These are phyloP conservation scores for Anser brachyrhynchus DNA, from an alignment of 2,113 vertebrate species.

Conservation along the genomic window DNA sequence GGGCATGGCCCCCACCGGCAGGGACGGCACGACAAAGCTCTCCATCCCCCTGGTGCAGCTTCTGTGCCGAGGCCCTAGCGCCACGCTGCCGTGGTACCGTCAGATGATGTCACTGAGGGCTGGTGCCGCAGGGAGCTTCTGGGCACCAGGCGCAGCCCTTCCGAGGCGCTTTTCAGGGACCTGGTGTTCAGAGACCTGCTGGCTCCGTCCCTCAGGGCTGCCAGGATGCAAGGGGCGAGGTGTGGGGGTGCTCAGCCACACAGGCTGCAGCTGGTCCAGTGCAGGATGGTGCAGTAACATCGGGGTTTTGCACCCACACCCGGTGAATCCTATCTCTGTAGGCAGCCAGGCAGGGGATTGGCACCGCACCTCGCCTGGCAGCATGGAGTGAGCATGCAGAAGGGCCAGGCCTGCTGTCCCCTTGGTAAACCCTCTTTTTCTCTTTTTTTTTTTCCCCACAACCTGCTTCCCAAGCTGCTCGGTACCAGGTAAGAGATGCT, in stretches of 20 bases:
- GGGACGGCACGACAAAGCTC: slow-evolving; percentile 27
- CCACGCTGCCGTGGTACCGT: background rate
- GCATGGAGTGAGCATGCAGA: background rate
- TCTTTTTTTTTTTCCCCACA: slow-evolving; percentile 65
- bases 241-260: background rate
- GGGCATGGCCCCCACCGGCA: background rate
- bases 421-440: slow-evolving; percentile 30
- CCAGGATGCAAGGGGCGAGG: background rate
- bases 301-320: background rate
- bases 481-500: slow-evolving; percentile 73
- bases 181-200: background rate
- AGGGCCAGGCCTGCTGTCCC: background rate
- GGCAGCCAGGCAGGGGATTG: background rate
- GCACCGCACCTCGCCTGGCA: background rate
- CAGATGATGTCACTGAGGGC: slow-evolving; percentile 25
- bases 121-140: background rate
- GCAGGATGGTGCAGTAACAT: background rate
- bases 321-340: background rate
- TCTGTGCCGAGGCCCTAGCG: background rate
- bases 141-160: background rate
- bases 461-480: slow-evolving; percentile 59
- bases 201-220: background rate
- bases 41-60: slow-evolving; percentile 24
- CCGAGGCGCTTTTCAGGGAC: background rate
- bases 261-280: background rate